Evolutionary conservation across 1,140 invertebrate species (phyloP), one percentile per base, ranked within the genome.

Genomic region (Drosophila nigrodunni): DNA sequence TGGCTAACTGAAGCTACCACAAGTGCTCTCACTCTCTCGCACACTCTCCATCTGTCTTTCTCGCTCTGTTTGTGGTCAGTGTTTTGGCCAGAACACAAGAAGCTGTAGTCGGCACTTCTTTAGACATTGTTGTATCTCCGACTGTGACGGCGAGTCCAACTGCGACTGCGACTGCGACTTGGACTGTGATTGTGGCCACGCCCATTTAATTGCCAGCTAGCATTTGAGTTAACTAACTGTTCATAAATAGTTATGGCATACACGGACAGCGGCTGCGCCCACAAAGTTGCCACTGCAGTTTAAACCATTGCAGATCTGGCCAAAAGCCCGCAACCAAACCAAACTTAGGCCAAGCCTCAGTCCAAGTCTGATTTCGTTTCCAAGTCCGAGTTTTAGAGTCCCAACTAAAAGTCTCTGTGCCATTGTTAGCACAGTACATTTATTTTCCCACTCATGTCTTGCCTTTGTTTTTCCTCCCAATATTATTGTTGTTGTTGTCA

Each of bases 221-320:
- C 85, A 85, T 88, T 89, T 89, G 82, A 89, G 85, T 85, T 89
- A 89, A 89, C 86, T 89, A 89, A 89, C 85, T 89, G 85, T 89
- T 89, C 85, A 89, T 89, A 89, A 89, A 89, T 89, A 89, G 85
- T 89, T 90, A 89, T 89, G 86, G 85, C 86, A 89, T 87, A 87
- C 85, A 89, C 83, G 77, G 85, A 74, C 82, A 87, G 74, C 62
- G 39, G 52, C 83, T 89, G 85, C 80, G 85, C 85, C 85, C 83
- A 87, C 80, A 87, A 87, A 86, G 54, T 61, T 74, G 71, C 65
- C 65, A 65, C 66, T 71, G 65, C 71, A 76, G 30, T 34, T 60
- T 57, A 47, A 37, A 8, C 66, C 37, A 74, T 68, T 82, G 74
- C 76, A 78, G 71, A 71, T 70, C 71, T 74, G 41, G 54, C 71